Evolutionary conservation across 2,113 vertebrate species (phyloP).

Genomic region (Sebastes fasciatus): DNA sequence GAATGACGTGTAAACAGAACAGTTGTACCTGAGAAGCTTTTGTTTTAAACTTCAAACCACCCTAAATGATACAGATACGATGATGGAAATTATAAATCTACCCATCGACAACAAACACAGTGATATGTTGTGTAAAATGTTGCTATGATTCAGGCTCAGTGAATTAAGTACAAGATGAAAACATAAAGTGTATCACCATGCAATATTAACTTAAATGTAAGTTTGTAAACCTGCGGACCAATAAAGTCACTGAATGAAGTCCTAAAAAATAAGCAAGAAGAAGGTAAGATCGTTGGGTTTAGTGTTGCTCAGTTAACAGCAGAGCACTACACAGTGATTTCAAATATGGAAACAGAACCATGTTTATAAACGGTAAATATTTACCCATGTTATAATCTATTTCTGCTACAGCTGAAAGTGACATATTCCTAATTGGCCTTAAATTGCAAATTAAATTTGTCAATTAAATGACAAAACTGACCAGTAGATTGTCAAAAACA

Average conservation of each 20-base stretch:
- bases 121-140: slow-evolving; percentile 41
- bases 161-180: slow-evolving; percentile 53
- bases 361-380: slow-evolving; percentile 41
- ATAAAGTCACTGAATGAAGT: slow-evolving; percentile 27
- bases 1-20: slow-evolving; percentile 78
- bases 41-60: slow-evolving; percentile 62
- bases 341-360: slow-evolving; percentile 49
- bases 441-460: slow-evolving; percentile 4
- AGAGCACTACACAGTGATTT: slow-evolving; percentile 71
- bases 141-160: slow-evolving; percentile 55
- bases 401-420: slow-evolving; percentile 47
- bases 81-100: slow-evolving; percentile 26
- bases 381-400: slow-evolving; percentile 8
- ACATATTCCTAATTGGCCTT: slow-evolving; percentile 26
- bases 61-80: slow-evolving; percentile 47
- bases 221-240: slow-evolving; percentile 54
- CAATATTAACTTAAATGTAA: slow-evolving; percentile 27
- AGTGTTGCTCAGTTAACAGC: slow-evolving; percentile 59
- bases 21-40: slow-evolving; percentile 82
- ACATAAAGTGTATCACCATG: slow-evolving; percentile 34
- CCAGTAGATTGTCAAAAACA: slow-evolving; percentile 66
- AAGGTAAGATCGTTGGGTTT: slow-evolving; percentile 18
- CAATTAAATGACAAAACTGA: slow-evolving; percentile 31
- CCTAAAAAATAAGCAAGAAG: slow-evolving; percentile 20
- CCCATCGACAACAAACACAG: slow-evolving; percentile 38